phyloP scores from a whole-genome alignment of 2,113 vertebrate genomes.

The Oxygymnocypris stewartii region DNA sequence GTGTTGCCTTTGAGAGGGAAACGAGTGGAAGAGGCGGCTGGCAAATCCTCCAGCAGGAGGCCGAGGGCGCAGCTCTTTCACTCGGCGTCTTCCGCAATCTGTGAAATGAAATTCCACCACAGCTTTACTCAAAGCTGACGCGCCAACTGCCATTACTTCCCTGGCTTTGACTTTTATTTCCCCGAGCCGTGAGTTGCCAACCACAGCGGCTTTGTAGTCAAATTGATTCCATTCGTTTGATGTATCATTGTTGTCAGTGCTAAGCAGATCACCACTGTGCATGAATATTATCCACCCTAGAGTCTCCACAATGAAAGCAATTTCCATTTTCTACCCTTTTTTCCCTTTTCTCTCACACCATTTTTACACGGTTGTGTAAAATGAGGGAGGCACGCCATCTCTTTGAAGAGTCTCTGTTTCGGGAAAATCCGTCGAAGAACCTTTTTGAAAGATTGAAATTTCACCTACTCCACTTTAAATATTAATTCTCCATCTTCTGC shows the following conservation, averaged over 20 bases:
- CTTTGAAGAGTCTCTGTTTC: constrained; percentile 21
- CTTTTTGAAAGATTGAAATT: constrained; percentile 46
- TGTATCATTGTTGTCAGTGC: constrained; percentile 71
- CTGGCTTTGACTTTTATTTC: constrained; percentile 45
- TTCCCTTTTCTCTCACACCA: constrained; percentile 7
- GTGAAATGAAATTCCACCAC: constrained; percentile 53
- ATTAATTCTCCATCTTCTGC: constrained; percentile 47
- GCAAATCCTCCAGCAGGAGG: constrained; percentile 33
- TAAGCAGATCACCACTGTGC: constrained; percentile 68
- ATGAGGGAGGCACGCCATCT: background rate
- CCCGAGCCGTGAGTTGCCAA: constrained; percentile 29
- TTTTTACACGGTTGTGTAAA: constrained; percentile 38
- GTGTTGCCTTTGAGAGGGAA: constrained; percentile 18
- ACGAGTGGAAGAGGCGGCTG: background rate
- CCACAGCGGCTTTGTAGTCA: constrained; percentile 51
- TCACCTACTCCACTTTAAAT: constrained; percentile 51
- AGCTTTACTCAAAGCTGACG: constrained; percentile 39
- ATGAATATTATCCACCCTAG: constrained; percentile 62
- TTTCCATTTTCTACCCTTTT: constrained; percentile 29
- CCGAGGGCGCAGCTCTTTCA: background rate
- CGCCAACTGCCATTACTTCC: constrained; percentile 31
- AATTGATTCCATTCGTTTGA: constrained; percentile 70
- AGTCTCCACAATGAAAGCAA: constrained; percentile 54
- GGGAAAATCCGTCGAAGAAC: constrained; percentile 18
- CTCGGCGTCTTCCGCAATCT: constrained; percentile 20